These are phyloP conservation scores for Corapipo altera DNA, from an alignment of 2,113 vertebrate species.

Conservation along the genomic window DNA sequence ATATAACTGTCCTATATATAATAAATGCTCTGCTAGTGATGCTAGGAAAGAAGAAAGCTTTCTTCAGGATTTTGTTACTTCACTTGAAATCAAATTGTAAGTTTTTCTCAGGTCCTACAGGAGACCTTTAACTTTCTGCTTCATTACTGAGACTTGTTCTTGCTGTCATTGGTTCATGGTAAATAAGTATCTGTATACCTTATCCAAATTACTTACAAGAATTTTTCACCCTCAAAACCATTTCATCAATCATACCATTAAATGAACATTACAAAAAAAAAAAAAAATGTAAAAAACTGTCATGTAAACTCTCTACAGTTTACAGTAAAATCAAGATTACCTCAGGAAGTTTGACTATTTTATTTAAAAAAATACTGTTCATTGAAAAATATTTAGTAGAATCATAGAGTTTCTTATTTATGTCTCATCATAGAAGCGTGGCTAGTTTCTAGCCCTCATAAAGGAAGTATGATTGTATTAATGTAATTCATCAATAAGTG, in stretches of 20 bases:
- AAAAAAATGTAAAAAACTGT: not conserved
- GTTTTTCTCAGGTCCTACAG: conserved; percentile 4
- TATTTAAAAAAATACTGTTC: not conserved
- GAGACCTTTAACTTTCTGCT: conserved; percentile 13
- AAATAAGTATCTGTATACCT: not conserved
- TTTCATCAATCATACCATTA: not conserved
- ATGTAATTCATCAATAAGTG: not conserved
- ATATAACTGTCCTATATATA: not conserved
- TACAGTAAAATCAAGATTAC: not conserved
- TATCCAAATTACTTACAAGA: not conserved
- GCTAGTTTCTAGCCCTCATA: not conserved
- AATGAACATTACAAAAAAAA: not conserved
- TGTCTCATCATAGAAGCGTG: not conserved
- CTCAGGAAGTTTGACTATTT: not conserved
- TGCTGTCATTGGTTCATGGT: not conserved
- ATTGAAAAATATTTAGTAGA: not conserved
- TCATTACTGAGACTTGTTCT: not conserved
- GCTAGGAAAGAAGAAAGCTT: not conserved
- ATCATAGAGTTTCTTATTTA: not conserved
- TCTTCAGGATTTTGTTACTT: not conserved
- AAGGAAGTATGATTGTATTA: not conserved
- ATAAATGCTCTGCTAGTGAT: not conserved
- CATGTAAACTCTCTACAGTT: not conserved
- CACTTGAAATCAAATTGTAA: not conserved
- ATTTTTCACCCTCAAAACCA: not conserved